A percentile compares a stretch with the other conserved stretches of the same genome.
phyloP scores from a whole-genome alignment of 2,888 invertebrate genomes.

The Cantharis rustica region DNA sequence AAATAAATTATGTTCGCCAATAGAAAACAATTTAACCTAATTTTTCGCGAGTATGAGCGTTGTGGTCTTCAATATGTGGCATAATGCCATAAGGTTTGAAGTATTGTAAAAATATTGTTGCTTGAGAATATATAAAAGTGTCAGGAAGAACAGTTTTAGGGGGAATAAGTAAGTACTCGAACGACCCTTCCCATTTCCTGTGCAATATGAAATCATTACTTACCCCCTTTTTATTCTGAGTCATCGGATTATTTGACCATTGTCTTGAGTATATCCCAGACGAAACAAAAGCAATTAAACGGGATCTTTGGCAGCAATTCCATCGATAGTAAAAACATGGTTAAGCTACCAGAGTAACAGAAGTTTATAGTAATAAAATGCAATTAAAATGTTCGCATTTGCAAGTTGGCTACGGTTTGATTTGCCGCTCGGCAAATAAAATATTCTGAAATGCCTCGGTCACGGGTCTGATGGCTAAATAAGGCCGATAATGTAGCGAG shows the following conservation, averaged over 20 bases:
- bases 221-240: neutral
- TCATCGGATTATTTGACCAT: neutral
- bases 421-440: slow-evolving; percentile 27
- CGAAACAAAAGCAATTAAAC: neutral
- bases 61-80: too few species aligned
- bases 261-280: neutral
- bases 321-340: neutral
- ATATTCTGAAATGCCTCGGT: slow-evolving; percentile 9
- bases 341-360: neutral
- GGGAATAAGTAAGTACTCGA: neutral
- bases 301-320: neutral
- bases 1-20: too few species aligned
- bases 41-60: too few species aligned
- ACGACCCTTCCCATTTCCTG: neutral
- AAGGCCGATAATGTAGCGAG: slow-evolving; percentile 18
- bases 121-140: too few species aligned
- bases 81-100: too few species aligned
- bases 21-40: too few species aligned
- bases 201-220: neutral
- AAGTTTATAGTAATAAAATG: neutral
- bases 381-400: neutral
- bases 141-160: neutral
- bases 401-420: neutral
- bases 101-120: too few species aligned
- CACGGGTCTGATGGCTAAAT: slow-evolving; percentile 23